phyloP scores from a whole-genome alignment of 2,888 invertebrate species.

The Neria commutata region DNA sequence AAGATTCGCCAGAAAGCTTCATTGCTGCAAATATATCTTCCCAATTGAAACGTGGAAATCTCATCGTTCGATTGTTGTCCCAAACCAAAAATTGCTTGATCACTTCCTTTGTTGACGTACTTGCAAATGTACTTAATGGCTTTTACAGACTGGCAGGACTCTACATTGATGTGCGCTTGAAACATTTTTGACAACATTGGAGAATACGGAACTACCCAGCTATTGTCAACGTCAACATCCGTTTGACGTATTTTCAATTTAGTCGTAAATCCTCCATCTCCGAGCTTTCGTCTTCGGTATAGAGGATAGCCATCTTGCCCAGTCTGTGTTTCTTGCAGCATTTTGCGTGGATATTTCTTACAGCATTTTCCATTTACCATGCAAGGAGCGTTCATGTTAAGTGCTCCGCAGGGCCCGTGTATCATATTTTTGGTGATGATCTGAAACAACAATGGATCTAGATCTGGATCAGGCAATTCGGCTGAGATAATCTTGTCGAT shows the following conservation, averaged over 20 bases:
- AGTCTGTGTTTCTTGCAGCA: conserved; percentile 11
- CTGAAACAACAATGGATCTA: conserved; percentile 41
- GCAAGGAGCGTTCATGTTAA: conserved; percentile 41
- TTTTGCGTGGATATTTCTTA: conserved; percentile 43
- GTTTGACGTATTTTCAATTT: conserved; percentile 20
- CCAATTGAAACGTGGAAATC: not conserved
- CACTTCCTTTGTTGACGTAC: conserved; percentile 8
- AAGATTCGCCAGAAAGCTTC: not conserved
- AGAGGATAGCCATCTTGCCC: conserved; percentile 20
- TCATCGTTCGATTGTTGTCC: not conserved
- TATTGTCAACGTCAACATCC: conserved; percentile 40
- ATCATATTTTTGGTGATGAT: conserved; percentile 43
- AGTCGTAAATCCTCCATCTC: conserved; percentile 21
- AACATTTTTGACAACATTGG: conserved; percentile 42
- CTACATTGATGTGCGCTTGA: conserved; percentile 54
- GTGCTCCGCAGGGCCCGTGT: conserved; percentile 52
- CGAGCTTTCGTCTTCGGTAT: conserved; percentile 26
- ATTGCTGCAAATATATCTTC: not conserved
- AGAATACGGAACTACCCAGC: conserved; percentile 51
- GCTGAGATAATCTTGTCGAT: conserved; percentile 33
- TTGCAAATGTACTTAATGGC: conserved; percentile 20
- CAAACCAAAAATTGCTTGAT: conserved; percentile 5
- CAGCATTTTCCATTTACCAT: conserved; percentile 51
- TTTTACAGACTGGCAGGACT: conserved; percentile 48
- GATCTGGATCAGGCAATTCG: conserved; percentile 38